phyloP scores from a whole-genome alignment of 2,797 vertebrate species.

The Gastrophryne carolinensis region DNA sequence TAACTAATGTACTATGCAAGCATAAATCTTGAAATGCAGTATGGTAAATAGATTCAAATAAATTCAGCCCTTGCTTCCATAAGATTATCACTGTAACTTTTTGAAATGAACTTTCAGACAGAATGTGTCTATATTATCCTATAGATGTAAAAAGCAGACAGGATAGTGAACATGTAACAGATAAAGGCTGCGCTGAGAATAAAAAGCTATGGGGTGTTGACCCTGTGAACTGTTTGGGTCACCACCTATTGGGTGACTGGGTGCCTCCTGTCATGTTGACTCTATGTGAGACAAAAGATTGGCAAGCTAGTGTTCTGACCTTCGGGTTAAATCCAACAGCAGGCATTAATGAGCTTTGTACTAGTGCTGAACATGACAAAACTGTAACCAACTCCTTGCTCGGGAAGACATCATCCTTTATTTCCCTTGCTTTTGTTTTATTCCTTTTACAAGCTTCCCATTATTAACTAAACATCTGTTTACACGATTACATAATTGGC shows the following conservation, averaged over 20 bases:
- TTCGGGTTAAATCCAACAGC: constrained; percentile 48
- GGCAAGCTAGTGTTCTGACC: constrained; percentile 37
- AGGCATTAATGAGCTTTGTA: constrained; percentile 47
- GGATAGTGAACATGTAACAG: constrained; percentile 17
- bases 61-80: constrained; percentile 13
- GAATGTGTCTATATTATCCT: background rate
- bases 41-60: constrained; percentile 33
- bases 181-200: constrained; percentile 16
- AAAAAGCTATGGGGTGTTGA: constrained; percentile 19
- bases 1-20: constrained; percentile 44
- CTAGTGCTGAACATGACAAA: constrained; percentile 30
- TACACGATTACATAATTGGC: too few relatives aligned
- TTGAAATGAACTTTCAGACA: constrained; percentile 21
- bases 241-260: constrained; percentile 32
- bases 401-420: constrained; percentile 23
- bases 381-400: constrained; percentile 23
- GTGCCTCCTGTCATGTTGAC: constrained; percentile 29
- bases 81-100: constrained; percentile 13
- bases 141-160: constrained; percentile 31
- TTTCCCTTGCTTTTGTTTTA: constrained; percentile 11
- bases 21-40: constrained; percentile 30
- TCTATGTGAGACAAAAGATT: constrained; percentile 32
- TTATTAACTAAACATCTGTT: constrained; percentile 39
- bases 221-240: constrained; percentile 35
- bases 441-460: constrained; percentile 22